These are phyloP conservation scores for Cephus rjabovi DNA, from an alignment of 2,888 invertebrate species.

Conservation along the genomic window DNA sequence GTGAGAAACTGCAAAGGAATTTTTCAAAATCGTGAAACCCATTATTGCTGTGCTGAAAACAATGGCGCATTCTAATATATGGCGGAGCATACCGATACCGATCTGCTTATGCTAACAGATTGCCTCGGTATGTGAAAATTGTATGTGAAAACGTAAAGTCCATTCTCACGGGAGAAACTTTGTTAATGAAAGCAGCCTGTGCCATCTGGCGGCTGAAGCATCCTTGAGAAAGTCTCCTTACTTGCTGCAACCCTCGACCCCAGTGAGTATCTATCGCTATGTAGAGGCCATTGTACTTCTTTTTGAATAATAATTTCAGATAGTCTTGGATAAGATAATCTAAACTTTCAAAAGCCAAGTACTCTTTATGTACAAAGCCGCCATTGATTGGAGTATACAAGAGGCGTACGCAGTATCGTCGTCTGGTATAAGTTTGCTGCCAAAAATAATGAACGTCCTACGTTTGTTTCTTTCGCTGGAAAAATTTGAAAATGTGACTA, in stretches of 20 bases:
- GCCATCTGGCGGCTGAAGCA: slow-evolving; percentile 34
- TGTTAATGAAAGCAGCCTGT: slow-evolving; percentile 43
- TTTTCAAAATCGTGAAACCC: slow-evolving; percentile 6
- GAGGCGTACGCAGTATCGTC: background rate
- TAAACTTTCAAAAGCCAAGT: background rate
- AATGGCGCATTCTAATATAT: slow-evolving; percentile 29
- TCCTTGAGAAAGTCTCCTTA: slow-evolving; percentile 21
- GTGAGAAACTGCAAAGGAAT: background rate
- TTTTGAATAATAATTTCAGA: background rate
- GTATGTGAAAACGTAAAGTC: slow-evolving; percentile 30
- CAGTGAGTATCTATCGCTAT: slow-evolving; percentile 6
- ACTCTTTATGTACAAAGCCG: background rate
- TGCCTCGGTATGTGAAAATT: slow-evolving; percentile 8
- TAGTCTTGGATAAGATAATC: slow-evolving; percentile 6
- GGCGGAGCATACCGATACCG: slow-evolving; percentile 27
- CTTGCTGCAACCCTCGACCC: background rate
- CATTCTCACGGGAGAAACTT: slow-evolving; percentile 49
- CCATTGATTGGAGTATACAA: background rate
- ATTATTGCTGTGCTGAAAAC: slow-evolving; percentile 24
- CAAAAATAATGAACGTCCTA: background rate
- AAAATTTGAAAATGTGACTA: background rate
- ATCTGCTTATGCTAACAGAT: slow-evolving; percentile 20
- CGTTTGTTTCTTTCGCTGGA: background rate
- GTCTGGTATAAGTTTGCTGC: background rate
- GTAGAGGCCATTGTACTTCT: background rate